Percentiles rank a stretch among this genome's conserved stretches.
phyloP scores from a whole-genome alignment of 2,797 vertebrate species.

The Philypnodon macrostomus region DNA sequence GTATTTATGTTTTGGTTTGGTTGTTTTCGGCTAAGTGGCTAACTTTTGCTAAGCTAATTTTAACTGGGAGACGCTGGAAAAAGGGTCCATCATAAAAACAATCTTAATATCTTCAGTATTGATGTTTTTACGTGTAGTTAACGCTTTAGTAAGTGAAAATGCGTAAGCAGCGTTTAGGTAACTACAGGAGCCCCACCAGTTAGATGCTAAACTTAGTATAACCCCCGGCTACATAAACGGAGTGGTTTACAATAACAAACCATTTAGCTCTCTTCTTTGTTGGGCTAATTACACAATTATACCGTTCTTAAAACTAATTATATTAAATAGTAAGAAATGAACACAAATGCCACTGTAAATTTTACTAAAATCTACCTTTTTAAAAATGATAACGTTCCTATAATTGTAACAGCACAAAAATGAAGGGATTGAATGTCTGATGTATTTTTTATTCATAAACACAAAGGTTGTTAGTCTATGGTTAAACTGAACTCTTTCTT shows the following conservation, averaged over 20 bases:
- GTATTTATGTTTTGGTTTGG: slow-evolving; percentile 38
- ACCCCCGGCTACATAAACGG: not conserved
- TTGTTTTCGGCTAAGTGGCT: slow-evolving; percentile 49
- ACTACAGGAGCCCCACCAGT: not conserved
- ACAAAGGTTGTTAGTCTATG: too few species aligned
- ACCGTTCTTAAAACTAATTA: too few species aligned
- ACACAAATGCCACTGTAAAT: too few species aligned
- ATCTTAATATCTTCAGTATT: not conserved
- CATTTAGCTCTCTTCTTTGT: too few species aligned
- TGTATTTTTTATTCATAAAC: too few species aligned
- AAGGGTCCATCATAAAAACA: not conserved
- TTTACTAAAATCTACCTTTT: too few species aligned
- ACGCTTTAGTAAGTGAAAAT: too few species aligned
- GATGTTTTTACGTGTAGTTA: too few species aligned
- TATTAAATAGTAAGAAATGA: too few species aligned
- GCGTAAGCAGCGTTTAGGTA: not conserved
- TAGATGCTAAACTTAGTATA: not conserved
- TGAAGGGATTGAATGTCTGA: not conserved
- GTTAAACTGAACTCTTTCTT: not conserved
- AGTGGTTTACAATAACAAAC: not conserved
- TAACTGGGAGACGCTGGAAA: slow-evolving; percentile 3
- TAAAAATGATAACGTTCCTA: too few species aligned
- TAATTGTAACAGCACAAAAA: too few species aligned
- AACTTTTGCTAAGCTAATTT: slow-evolving; percentile 54
- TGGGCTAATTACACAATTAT: too few species aligned